A percentile compares a stretch with the other conserved stretches of the same genome.
These are phyloP conservation scores for Arion vulgaris DNA, from an alignment of 1,140 invertebrate genomes.

Conservation along the genomic window DNA sequence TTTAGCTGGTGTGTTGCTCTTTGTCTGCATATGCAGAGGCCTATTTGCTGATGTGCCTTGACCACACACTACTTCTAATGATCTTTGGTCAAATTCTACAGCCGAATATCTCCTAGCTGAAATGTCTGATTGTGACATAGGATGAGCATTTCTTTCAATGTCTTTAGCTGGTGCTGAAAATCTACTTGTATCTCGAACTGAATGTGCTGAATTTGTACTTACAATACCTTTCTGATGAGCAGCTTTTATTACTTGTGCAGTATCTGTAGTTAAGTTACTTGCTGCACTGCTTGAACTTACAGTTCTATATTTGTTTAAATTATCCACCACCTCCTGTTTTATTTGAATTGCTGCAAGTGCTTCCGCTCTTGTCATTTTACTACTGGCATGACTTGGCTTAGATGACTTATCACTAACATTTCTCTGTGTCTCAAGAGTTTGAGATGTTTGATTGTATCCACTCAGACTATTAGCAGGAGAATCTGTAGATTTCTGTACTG, in stretches of 20 bases:
- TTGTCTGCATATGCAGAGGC: background rate
- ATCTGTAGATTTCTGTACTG: background rate
- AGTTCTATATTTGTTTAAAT: background rate
- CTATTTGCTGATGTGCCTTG: background rate
- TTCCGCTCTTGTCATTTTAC: background rate
- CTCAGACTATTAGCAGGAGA: background rate
- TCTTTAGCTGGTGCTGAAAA: background rate
- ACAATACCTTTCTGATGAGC: background rate
- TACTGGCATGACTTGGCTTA: background rate
- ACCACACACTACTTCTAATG: background rate
- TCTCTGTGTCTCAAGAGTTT: background rate
- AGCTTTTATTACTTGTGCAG: background rate
- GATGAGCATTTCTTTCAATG: background rate
- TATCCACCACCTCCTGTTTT: constrained; percentile 23
- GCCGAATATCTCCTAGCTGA: background rate
- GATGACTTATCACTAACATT: background rate
- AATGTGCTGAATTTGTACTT: background rate
- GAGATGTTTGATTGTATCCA: background rate
- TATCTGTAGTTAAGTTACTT: background rate
- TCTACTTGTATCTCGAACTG: background rate
- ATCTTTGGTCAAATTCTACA: background rate
- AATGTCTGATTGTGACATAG: background rate
- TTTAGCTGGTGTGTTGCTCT: background rate
- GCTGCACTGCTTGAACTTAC: background rate
- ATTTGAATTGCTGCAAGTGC: constrained; percentile 25